Evolutionary conservation across 23 tunicate species (phyloP), one percentile per base, ranked within the genome.

Genomic region (Phallusia fumigata): DNA sequence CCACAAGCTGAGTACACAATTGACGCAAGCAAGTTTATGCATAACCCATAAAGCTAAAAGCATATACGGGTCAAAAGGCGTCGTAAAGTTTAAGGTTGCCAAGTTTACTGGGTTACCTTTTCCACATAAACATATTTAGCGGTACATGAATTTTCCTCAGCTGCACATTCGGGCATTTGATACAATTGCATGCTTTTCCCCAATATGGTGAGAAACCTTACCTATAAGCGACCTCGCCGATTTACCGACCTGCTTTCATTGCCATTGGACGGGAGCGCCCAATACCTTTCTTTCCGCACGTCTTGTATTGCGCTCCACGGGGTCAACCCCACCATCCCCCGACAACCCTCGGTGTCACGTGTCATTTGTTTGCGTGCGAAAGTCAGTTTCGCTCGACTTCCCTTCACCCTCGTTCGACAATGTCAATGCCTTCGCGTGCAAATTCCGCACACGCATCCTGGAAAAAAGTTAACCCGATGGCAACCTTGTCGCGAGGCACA

Each of bases 361-460:
- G 69, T 58, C 69, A 58, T 13, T 58, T 22, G 28, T 58, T 58
- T 58, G 69, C 69, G 69, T 58, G 69, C 69, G 69, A 58, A 58
- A 58, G 69, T 58, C 28, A 5, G 69, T 58, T 13, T 22, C 69
- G 26, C 28, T 24, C 28, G 69, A 16, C 28, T 58, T 22, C 69
- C 15, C 13, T 58, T 58, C 28, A 58, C 13, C 69, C 28, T 22
- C 69, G 28, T 16, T 16, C 11, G 69, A 16, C 69, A 58, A 58
- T 58, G 69, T 58, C 69, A 58, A 22, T 22, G 69, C 69, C 69
- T 6, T 24, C 28, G 69, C 69, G 69, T 21, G 69, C 26, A 24
- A 58, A 58, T 58, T 58, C 69, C 69, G 3, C 69, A 11, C 11
- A 58, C 28, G 28, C 69, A 58, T 21, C 16, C 69, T 16, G 69